These are phyloP conservation scores for Drosophila dives DNA, from an alignment of 2,888 invertebrate genomes.

Conservation along the genomic window DNA sequence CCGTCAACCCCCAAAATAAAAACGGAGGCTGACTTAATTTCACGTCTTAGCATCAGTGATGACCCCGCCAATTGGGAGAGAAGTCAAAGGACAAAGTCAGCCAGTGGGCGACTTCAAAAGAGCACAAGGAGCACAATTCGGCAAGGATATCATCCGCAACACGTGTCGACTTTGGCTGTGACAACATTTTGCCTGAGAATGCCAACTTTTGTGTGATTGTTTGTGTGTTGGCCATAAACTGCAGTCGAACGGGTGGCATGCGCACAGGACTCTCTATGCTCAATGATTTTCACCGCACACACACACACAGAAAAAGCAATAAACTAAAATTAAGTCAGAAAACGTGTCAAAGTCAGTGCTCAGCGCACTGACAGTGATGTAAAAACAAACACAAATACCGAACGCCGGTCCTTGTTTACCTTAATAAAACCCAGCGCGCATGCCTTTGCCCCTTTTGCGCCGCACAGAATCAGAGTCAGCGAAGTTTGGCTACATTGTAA, in stretches of 20 bases:
- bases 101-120: slow-evolving; percentile 66
- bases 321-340: slow-evolving; percentile 82
- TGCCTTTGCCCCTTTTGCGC: slow-evolving; percentile 13
- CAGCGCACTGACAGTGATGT: slow-evolving; percentile 77
- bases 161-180: slow-evolving; percentile 72
- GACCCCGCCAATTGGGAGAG: slow-evolving; percentile 57
- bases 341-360: slow-evolving; percentile 84
- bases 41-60: slow-evolving; percentile 50
- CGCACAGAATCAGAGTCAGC: slow-evolving; percentile 27
- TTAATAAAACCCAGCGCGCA: slow-evolving; percentile 61
- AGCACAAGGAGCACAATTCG: slow-evolving; percentile 38
- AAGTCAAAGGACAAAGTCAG: slow-evolving; percentile 54
- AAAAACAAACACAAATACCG: slow-evolving; percentile 77
- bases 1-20: slow-evolving; percentile 7
- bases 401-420: slow-evolving; percentile 75
- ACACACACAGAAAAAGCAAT: slow-evolving; percentile 72
- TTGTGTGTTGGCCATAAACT: slow-evolving; percentile 52
- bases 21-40: slow-evolving; percentile 64
- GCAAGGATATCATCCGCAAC: slow-evolving; percentile 80
- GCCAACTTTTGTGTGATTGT: slow-evolving; percentile 49
- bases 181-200: slow-evolving; percentile 39
- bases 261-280: background rate
- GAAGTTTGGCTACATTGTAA: slow-evolving; percentile 19
- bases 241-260: slow-evolving; percentile 42
- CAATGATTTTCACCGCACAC: slow-evolving; percentile 28